Evolutionary conservation across 2,113 vertebrate genomes (phyloP).

Genomic region (Ammodytes marinus): DNA sequence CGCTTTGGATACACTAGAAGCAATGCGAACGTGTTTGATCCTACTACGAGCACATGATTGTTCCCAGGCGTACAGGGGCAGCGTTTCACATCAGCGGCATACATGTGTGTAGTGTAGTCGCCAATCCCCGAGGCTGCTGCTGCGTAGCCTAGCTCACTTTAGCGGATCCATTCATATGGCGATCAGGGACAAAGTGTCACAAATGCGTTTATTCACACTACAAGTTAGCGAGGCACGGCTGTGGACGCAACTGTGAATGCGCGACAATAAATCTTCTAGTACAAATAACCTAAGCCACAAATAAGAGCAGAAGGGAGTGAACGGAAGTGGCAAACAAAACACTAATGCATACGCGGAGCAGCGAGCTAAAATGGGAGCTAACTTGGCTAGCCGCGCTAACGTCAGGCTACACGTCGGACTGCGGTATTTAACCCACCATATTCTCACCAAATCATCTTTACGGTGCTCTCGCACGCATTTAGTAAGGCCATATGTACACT

Average conservation of each 20-base stretch:
- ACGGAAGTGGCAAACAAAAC: conserved; percentile 73
- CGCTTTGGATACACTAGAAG: fast-evolving
- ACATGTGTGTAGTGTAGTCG: conserved; percentile 40
- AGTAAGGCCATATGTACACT: fast-evolving
- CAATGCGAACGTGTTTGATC: fast-evolving
- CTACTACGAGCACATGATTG: fast-evolving
- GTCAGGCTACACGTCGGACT: conserved; percentile 40
- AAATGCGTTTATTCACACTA: not conserved
- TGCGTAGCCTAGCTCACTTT: conserved; percentile 61
- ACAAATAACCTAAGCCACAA: not conserved
- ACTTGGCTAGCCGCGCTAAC: conserved; percentile 63
- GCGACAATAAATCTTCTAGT: not conserved
- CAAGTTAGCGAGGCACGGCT: fast-evolving
- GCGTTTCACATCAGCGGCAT: conserved; percentile 9
- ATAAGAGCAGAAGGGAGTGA: conserved; percentile 16
- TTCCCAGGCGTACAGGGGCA: not conserved
- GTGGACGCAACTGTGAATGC: fast-evolving
- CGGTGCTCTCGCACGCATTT: not conserved
- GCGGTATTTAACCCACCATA: not conserved
- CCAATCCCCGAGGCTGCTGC: conserved; percentile 25
- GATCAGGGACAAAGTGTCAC: not conserved
- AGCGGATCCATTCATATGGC: conserved; percentile 70
- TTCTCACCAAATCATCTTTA: not conserved
- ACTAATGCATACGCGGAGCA: conserved; percentile 35
- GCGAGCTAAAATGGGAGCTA: conserved; percentile 61